A percentile compares a stretch with the other conserved stretches of the same genome.
Evolutionary conservation across 2,888 invertebrate genomes (phyloP).

Genomic region (Selenia dentaria): DNA sequence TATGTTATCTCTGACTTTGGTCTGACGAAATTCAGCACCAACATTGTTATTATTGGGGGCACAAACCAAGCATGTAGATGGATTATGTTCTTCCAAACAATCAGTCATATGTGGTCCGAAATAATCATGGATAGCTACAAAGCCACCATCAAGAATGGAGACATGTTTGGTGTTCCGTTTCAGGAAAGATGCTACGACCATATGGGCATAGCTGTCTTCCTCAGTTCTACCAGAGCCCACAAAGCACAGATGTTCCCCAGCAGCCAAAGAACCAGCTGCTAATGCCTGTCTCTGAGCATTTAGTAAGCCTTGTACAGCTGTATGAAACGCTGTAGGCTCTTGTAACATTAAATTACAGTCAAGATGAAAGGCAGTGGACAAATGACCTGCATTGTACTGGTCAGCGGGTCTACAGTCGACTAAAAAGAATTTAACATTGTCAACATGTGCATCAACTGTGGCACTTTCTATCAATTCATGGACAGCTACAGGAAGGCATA

Average conservation of each 20-base stretch:
- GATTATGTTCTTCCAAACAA: conserved; percentile 94
- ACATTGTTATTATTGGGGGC: conserved; percentile 79
- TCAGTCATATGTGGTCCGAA: conserved; percentile 92
- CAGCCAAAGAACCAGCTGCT: conserved; percentile 93
- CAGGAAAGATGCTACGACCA: conserved; percentile 98
- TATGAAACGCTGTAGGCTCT: conserved; percentile 97
- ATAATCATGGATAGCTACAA: conserved; percentile 92
- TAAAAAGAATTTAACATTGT: conserved; percentile 94
- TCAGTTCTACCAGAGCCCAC: conserved; percentile 97
- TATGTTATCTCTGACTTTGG: conserved; percentile 61
- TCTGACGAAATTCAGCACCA: conserved; percentile 48
- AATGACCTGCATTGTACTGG: conserved; percentile 98
- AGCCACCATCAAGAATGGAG: conserved; percentile 96
- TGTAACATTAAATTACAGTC: conserved; percentile 99
- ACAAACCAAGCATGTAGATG: conserved; percentile 92
- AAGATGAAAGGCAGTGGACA: conserved; percentile 98
- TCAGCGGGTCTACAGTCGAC: conserved; percentile 98
- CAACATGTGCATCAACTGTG: conserved; percentile 86
- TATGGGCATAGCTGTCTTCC: conserved; percentile 98
- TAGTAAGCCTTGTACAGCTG: conserved; percentile 96
- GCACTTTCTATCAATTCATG: conserved; percentile 95
- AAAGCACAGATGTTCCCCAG: conserved; percentile 95
- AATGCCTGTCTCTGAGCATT: conserved; percentile 95
- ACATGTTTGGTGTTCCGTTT: conserved; percentile 97
- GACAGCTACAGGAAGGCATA: conserved; percentile 98